These are phyloP conservation scores for Motacilla alba DNA, from an alignment of 2,113 vertebrate species.

Conservation along the genomic window DNA sequence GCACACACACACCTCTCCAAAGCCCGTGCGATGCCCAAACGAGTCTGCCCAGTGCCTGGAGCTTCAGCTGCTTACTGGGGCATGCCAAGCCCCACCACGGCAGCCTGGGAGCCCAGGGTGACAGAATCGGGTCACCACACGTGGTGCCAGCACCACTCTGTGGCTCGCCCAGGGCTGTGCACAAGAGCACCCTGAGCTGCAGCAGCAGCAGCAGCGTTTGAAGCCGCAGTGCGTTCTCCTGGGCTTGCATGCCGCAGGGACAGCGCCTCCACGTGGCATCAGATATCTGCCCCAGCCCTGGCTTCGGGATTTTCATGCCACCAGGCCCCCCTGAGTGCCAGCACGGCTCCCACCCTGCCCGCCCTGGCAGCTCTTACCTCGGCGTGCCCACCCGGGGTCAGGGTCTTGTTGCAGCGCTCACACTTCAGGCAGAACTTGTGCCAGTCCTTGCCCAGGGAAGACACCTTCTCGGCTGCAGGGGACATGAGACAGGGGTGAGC, in stretches of 20 bases:
- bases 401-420: slow-evolving; percentile 90
- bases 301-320: not conserved
- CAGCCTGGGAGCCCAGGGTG: not conserved
- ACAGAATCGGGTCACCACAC: not conserved
- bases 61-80: not conserved
- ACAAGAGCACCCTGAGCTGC: rapidly evolving
- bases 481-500: not conserved
- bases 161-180: not conserved
- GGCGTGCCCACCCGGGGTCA: slow-evolving; percentile 87
- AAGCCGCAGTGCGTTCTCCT: rapidly evolving
- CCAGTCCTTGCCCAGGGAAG: slow-evolving; percentile 94
- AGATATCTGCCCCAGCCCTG: rapidly evolving
- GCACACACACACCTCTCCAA: rapidly evolving
- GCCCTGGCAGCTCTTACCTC: slow-evolving; percentile 74
- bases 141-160: not conserved
- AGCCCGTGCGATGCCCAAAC: not conserved
- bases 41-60: not conserved
- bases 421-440: slow-evolving; percentile 96
- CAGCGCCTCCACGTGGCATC: not conserved
- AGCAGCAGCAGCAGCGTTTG: not conserved
- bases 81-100: not conserved
- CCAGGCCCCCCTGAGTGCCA: not conserved
- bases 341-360: not conserved
- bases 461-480: slow-evolving; percentile 71
- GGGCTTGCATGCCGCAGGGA: rapidly evolving